These are phyloP conservation scores for Euspilapteryx auroguttella DNA, from an alignment of 2,888 invertebrate genomes.

Conservation along the genomic window DNA sequence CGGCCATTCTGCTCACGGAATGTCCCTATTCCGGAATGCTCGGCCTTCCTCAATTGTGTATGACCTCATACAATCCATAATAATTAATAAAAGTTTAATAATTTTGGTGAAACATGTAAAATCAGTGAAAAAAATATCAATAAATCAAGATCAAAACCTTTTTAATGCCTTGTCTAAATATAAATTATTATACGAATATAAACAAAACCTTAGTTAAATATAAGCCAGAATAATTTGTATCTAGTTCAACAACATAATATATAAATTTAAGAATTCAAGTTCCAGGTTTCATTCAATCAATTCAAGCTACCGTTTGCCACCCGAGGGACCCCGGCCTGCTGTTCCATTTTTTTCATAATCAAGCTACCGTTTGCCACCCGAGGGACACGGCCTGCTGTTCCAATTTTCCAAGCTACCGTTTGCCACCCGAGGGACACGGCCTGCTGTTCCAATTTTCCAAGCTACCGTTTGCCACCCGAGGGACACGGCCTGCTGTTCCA, in stretches of 20 bases:
- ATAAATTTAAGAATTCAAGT: not conserved
- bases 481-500: no score
- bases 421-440: no score
- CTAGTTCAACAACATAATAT: not conserved
- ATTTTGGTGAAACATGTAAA: not conserved
- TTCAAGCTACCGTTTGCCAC: no score
- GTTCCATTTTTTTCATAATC: not conserved
- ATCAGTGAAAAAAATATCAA: not conserved
- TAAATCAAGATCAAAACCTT: no score
- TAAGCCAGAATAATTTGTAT: no score
- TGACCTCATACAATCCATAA: not conserved
- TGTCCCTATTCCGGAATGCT: slow-evolving; percentile 3
- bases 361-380: slow-evolving; percentile 1
- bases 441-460: no score
- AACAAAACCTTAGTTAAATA: no score
- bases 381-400: slow-evolving; percentile 1
- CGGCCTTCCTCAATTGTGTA: slow-evolving; percentile 3
- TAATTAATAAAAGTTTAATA: not conserved
- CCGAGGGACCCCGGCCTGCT: no score
- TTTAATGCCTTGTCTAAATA: no score
- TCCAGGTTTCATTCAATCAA: not conserved
- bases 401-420: no score
- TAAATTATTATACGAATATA: no score
- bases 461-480: no score
- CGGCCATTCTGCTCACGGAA: slow-evolving; percentile 4